A percentile compares a stretch with the other conserved stretches of the same genome.
These are phyloP conservation scores for Eupithecia pulchellata DNA, from an alignment of 2,888 invertebrate species.

Conservation along the genomic window DNA sequence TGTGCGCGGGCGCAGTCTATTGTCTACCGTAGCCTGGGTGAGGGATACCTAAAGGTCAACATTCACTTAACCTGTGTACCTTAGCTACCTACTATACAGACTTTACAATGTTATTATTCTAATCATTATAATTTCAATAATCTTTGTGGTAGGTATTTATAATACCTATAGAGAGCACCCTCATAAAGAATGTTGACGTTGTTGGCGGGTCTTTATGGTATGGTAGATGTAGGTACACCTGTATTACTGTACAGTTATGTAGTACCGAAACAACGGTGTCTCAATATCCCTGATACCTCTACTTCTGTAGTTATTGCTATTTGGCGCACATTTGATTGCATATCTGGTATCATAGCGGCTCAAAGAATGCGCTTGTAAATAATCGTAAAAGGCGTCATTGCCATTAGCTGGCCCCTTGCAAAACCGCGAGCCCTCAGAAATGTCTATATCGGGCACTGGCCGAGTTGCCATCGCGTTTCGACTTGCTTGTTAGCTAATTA, in stretches of 20 bases:
- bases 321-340: slow-evolving; percentile 21
- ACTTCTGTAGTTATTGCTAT: background rate
- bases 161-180: background rate
- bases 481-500: slow-evolving; percentile 36
- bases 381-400: slow-evolving; percentile 38
- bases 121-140: too few species aligned
- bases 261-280: background rate
- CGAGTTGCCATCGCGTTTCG: slow-evolving; percentile 19
- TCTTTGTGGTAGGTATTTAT: too few species aligned
- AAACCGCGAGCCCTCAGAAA: slow-evolving; percentile 28
- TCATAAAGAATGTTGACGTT: too few species aligned
- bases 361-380: slow-evolving; percentile 41
- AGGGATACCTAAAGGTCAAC: slow-evolving; percentile 10
- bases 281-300: background rate
- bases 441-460: slow-evolving; percentile 33
- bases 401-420: slow-evolving; percentile 32
- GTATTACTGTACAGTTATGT: too few species aligned
- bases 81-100: background rate
- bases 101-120: slow-evolving; percentile 6
- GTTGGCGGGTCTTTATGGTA: too few species aligned
- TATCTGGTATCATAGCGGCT: slow-evolving; percentile 16
- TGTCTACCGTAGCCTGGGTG: slow-evolving; percentile 15
- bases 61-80: background rate
- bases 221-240: too few species aligned
- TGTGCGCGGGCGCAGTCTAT: slow-evolving; percentile 13